Evolutionary conservation across 2,797 vertebrate genomes (phyloP), one percentile per base, ranked within the genome.

Genomic region (Falco berigora): DNA sequence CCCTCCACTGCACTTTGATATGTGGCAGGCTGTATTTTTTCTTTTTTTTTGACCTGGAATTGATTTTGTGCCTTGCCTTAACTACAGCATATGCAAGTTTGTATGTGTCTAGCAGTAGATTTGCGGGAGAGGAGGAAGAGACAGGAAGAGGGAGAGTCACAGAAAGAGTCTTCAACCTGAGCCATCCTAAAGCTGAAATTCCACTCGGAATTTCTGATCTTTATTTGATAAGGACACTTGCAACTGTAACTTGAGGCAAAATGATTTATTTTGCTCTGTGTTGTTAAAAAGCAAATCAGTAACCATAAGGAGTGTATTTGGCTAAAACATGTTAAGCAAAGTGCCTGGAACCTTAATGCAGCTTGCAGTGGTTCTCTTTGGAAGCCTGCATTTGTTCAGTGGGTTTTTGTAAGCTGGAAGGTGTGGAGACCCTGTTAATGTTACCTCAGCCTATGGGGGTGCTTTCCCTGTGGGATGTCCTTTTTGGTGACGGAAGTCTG

Each of bases 81-180:
- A 30, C 40, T 18, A 19, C 0, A 0, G 11, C 53, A 5, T 50
- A n/a, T 0, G 3, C 32, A 38, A 14, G 50, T 38, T 13, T 47
- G 4, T 74, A 22, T 52, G 21, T 36, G 36, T 71, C 8, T 36
- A 69, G 30, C 3, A 47, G 27, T 24, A 68, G 63, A 22, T 73
- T 56, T 82, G 30, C 0, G 0, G 23, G 34, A 71, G 12, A 32
- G 5, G 7, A 67, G 12, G 9, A 56, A 5, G 18, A 80, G 76
- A 61, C 8, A 17, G 13, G 32, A 20, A 81, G 19, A 64, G 28
- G 9, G 14, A 66, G 32, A 58, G 27, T 46, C 14, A 53, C 8
- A 50, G 13, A 28, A 74, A 68, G 23, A 68, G 4, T 66, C 12
- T 53, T 90, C n/a, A 44, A 10, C 8, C 69, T 49, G n/a, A 62